phyloP scores from a whole-genome alignment of 2,797 vertebrate genomes.

The Hirundo rustica region DNA sequence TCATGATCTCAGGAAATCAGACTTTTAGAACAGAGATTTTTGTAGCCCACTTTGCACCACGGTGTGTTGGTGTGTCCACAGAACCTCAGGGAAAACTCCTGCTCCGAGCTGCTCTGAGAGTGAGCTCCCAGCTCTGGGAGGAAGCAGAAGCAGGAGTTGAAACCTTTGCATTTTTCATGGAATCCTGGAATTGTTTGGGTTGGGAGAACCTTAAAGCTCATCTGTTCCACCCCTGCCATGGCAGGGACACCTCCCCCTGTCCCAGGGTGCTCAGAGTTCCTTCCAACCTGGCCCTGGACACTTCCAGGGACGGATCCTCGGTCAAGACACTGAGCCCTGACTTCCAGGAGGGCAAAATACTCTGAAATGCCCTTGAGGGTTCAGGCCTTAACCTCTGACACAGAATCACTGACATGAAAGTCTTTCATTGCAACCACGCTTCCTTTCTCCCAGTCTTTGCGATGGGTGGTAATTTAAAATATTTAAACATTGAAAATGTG shows the following conservation, averaged over 20 bases:
- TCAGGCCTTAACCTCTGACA: not conserved
- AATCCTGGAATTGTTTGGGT: not conserved
- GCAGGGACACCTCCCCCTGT: not conserved
- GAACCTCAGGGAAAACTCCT: not conserved
- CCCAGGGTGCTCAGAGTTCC: not conserved
- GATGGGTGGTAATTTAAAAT: not conserved
- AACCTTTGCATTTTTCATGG: not conserved
- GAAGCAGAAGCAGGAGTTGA: not conserved
- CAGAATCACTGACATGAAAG: not conserved
- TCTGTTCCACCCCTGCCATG: not conserved
- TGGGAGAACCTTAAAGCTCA: not conserved
- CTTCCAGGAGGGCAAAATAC: not conserved
- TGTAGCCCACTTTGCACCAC: not conserved
- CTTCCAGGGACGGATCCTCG: not conserved
- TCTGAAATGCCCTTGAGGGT: not conserved
- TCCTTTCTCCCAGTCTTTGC: not conserved
- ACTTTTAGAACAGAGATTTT: not conserved
- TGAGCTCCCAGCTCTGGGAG: not conserved
- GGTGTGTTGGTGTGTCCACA: not conserved
- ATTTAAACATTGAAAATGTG: not conserved
- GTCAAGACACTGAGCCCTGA: not conserved
- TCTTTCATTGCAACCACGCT: not conserved
- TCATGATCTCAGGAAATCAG: not conserved
- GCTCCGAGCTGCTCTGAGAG: constrained; percentile 2
- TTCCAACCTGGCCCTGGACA: not conserved